Evolutionary conservation across 2,797 vertebrate genomes (phyloP), one percentile per base, ranked within the genome.

Genomic region (Tenualosa ilisha): DNA sequence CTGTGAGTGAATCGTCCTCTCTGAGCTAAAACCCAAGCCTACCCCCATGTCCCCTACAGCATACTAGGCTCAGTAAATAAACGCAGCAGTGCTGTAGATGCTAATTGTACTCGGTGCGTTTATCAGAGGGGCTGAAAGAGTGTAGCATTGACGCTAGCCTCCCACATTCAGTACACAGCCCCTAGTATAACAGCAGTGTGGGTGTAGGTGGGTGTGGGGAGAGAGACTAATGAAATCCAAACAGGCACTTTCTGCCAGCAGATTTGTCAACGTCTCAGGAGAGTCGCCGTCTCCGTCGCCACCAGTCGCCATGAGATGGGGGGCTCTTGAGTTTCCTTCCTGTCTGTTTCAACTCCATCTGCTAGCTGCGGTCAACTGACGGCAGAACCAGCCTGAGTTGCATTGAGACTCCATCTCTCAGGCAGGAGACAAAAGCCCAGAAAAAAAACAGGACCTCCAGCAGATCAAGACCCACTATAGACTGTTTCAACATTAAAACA

Each of bases 221-320:
- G 53, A 7, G 59, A 9, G 85, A 83, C 17, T 85, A 86, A 85
- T 86, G 81, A 68, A 86, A 84, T 50, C 84, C 85, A 89, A 89
- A 86, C 83, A 31, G n/a, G 6, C 50, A 84, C 85, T 46, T 20
- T 22, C 83, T 84, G 84, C 87, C 86, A 88, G 85, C 83, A 82
- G 46, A 82, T 86, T 89, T 82, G 82, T 85, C 88, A 84, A 83
- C 82, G 87, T 88, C 87, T 88, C 82, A 9, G 17, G 88, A 81
- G 86, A 89, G 81, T 79, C 54, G 22, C 37, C 37, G 26, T 13
- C 65, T 72, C 24, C 13, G 37, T 40, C 13, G 11, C 61, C 22
- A 9, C 65, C 65, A 54, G 54, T 51, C 31, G 86, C 85, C 84
- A 17, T 20, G 54, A 56, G 17, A 56, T 46, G 82, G 37, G 65